Evolutionary conservation across 2,797 vertebrate genomes (phyloP).

Genomic region (Rhodeus uyekii): DNA sequence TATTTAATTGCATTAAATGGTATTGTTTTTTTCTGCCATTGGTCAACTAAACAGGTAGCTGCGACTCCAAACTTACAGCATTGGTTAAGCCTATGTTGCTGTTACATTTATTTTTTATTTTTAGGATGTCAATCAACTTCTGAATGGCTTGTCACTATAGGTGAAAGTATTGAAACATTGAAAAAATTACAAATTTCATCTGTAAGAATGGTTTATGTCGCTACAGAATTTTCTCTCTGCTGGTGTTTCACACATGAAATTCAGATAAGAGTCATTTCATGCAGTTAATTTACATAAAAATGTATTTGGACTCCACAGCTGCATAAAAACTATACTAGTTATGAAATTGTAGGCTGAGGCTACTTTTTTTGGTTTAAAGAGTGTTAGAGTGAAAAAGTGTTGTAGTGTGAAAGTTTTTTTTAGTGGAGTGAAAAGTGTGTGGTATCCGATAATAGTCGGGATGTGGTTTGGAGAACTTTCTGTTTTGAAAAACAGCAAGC

Average conservation of each 20-base stretch:
- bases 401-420: conserved; percentile 38
- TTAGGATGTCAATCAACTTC: not conserved
- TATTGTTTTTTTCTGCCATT: not conserved
- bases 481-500: not conserved
- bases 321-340: conserved; percentile 71
- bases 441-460: conserved; percentile 53
- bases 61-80: not conserved
- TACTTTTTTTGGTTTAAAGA: conserved; percentile 83
- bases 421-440: conserved; percentile 66
- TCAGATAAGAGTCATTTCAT: not conserved
- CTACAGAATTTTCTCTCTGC: not conserved
- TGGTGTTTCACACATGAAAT: not conserved
- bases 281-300: not conserved
- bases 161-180: not conserved
- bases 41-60: not conserved
- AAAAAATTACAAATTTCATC: not conserved
- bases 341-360: conserved; percentile 72
- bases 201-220: not conserved
- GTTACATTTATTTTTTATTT: too few species aligned
- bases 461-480: conserved; percentile 34
- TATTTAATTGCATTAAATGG: too few species aligned
- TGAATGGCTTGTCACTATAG: not conserved
- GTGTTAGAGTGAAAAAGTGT: conserved; percentile 79
- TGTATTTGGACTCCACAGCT: conserved; percentile 56
- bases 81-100: not conserved